Percentiles rank a stretch among this genome's conserved stretches.
These are phyloP conservation scores for Cyanoramphus novaezelandiae DNA, from an alignment of 2,113 vertebrate genomes.

Conservation along the genomic window DNA sequence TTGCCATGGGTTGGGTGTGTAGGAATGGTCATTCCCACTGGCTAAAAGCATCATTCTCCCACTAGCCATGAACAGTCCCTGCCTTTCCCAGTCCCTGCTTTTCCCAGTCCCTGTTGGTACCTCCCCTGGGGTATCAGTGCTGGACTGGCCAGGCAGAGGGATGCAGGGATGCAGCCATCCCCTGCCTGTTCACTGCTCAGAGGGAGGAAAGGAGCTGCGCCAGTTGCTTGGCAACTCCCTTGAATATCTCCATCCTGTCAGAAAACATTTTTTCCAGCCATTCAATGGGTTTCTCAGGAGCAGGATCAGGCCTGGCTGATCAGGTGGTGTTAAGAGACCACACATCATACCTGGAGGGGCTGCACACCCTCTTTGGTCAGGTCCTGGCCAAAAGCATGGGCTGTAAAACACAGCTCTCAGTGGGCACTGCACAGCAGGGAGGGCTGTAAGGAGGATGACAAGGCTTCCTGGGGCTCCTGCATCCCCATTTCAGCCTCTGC, in stretches of 20 bases:
- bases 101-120: neutral
- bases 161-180: neutral
- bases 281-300: neutral
- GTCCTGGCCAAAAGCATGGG: neutral
- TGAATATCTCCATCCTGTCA: conserved; percentile 45
- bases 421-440: neutral
- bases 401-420: neutral
- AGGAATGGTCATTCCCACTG: neutral
- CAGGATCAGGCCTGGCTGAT: neutral
- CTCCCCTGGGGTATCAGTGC: accelerated
- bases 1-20: accelerated
- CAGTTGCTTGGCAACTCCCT: conserved; percentile 68
- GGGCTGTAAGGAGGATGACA: accelerated
- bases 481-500: neutral
- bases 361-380: accelerated
- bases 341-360: neutral
- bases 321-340: neutral
- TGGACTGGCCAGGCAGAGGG: neutral
- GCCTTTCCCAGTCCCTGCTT: neutral
- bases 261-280: conserved; percentile 4
- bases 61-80: neutral
- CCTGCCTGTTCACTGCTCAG: neutral
- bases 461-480: neutral
- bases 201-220: neutral
- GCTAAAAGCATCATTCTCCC: neutral